These are phyloP conservation scores for Balaeniceps rex DNA, from an alignment of 2,113 vertebrate genomes.

Conservation along the genomic window DNA sequence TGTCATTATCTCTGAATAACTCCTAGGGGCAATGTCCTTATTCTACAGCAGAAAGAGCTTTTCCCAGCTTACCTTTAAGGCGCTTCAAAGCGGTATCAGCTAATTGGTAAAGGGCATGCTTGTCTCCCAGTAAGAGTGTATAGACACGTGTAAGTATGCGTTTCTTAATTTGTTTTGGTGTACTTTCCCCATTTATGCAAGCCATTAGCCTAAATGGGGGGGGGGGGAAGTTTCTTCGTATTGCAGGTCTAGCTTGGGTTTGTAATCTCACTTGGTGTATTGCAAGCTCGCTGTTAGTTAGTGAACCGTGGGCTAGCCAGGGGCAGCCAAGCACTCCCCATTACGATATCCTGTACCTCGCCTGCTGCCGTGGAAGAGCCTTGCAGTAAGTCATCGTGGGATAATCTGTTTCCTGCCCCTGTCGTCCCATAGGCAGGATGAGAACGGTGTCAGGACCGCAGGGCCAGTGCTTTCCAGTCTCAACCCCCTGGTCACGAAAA, in stretches of 20 bases:
- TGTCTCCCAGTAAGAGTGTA: background rate
- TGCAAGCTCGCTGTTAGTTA: background rate
- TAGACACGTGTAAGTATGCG: background rate
- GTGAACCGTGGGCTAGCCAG: fast-evolving
- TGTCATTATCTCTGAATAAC: background rate
- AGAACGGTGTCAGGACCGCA: fast-evolving
- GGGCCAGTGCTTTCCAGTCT: fast-evolving
- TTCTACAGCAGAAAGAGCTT: background rate
- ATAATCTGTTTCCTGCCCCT: background rate
- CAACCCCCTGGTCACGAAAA: fast-evolving
- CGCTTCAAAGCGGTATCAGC: background rate
- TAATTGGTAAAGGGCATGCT: background rate
- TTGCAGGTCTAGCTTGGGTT: background rate
- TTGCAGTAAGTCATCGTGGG: no score
- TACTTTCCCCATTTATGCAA: background rate
- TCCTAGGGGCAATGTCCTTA: background rate
- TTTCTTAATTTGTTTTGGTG: background rate
- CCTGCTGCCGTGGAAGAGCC: background rate
- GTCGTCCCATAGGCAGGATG: fast-evolving
- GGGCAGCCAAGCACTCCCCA: background rate
- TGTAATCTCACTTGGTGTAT: background rate
- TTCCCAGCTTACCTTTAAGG: background rate
- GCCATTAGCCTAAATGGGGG: background rate
- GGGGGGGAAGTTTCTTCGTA: background rate
- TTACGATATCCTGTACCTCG: fast-evolving